Conservation (phyloP, 2,888 invertebrate genomes). For the Lacanobia wlatinum region DNA sequence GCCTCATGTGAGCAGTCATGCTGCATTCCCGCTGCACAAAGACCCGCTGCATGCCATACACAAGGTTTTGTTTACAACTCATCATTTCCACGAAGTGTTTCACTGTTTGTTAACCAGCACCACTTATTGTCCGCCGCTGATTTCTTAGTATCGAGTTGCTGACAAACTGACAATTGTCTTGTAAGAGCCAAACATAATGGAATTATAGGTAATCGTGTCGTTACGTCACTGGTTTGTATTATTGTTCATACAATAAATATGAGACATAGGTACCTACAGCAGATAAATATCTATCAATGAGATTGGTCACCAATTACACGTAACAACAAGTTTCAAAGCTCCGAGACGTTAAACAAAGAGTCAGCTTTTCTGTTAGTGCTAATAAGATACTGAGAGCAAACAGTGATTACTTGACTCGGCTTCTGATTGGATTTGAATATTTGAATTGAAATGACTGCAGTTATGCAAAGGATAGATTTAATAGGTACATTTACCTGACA, state of each 20-base stretch:
- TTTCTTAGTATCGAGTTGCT: constrained; percentile 72
- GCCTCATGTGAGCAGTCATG: constrained; percentile 42
- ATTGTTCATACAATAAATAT: constrained; percentile 14
- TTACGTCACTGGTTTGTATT: constrained; percentile 6
- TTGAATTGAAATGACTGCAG: constrained; percentile 7
- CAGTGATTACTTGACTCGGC: constrained; percentile 16
- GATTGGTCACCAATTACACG: constrained; percentile 65
- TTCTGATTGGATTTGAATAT: constrained; percentile 10
- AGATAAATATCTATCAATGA: constrained; percentile 1
- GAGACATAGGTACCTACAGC: not conserved
- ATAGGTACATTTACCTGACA: not conserved
- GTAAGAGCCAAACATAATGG: constrained; percentile 49
- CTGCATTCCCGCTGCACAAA: constrained; percentile 62
- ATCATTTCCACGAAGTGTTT: constrained; percentile 79
- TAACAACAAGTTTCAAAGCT: constrained; percentile 50
- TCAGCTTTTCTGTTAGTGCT: constrained; percentile 50
- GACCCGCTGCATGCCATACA: constrained; percentile 43
- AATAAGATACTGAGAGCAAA: constrained; percentile 29
- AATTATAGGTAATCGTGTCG: constrained; percentile 24
- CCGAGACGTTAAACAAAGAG: constrained; percentile 62
- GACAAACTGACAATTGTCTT: constrained; percentile 58
- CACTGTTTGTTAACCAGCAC: constrained; percentile 71
- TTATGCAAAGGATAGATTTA: not conserved
- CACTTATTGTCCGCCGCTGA: constrained; percentile 76
- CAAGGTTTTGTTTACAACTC: constrained; percentile 75